Conservation (phyloP, 2,113 vertebrate genomes). For the Gallinago paraguaiae region DNA sequence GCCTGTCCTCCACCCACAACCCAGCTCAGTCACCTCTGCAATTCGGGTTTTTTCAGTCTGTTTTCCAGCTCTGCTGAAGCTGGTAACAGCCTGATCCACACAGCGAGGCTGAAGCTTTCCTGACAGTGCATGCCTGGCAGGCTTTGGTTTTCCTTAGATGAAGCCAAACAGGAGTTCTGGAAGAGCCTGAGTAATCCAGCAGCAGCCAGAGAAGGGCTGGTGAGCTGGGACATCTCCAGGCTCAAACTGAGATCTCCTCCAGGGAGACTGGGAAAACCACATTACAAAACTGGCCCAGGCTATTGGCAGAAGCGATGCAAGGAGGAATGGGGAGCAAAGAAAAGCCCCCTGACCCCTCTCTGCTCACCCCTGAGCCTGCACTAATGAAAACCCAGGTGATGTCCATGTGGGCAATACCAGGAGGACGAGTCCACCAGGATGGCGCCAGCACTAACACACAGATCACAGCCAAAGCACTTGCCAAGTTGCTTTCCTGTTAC, state of each 20-base stretch:
- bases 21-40: neutral
- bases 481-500: neutral
- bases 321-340: neutral
- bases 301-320: rapidly evolving
- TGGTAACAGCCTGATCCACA: neutral
- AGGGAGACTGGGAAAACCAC: neutral
- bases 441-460: neutral
- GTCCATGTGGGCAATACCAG: neutral
- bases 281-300: neutral
- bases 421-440: neutral
- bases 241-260: neutral
- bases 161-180: neutral
- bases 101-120: neutral
- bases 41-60: neutral
- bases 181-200: neutral
- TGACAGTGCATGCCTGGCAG: rapidly evolving
- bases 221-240: neutral
- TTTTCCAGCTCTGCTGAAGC: neutral
- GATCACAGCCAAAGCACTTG: rapidly evolving
- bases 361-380: neutral
- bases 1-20: neutral
- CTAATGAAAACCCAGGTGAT: neutral
- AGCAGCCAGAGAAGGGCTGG: neutral
- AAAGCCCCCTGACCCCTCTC: neutral
- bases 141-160: neutral